These are phyloP conservation scores for Holacanthus passer DNA, from an alignment of 2,113 vertebrate species.

Conservation along the genomic window DNA sequence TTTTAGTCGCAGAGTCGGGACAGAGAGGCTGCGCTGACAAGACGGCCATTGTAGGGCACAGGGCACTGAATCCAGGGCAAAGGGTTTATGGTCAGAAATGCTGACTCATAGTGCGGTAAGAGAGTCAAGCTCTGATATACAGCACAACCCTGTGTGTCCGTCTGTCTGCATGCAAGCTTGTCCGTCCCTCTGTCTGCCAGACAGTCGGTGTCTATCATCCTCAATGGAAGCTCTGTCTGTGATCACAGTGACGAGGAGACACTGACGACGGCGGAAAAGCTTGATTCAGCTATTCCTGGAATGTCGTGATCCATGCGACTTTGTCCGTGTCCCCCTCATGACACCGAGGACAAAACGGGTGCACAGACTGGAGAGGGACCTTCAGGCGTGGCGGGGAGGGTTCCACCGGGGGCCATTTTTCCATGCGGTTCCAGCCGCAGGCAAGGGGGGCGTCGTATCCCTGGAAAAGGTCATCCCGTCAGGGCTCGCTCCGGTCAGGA, in stretches of 20 bases:
- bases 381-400: conserved; percentile 28
- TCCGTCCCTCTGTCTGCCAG: conserved; percentile 48
- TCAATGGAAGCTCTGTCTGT: conserved; percentile 74
- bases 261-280: conserved; percentile 34
- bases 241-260: conserved; percentile 42
- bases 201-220: conserved; percentile 40
- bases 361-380: conserved; percentile 48
- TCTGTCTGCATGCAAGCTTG: conserved; percentile 56
- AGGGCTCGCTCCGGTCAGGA: conserved; percentile 57
- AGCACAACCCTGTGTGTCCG: conserved; percentile 35
- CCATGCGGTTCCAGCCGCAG: conserved; percentile 39
- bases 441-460: conserved; percentile 33
- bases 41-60: conserved; percentile 78
- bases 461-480: conserved; percentile 66
- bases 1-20: conserved; percentile 36
- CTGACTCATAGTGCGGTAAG: conserved; percentile 75
- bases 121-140: conserved; percentile 72
- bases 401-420: conserved; percentile 31
- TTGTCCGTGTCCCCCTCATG: conserved; percentile 62
- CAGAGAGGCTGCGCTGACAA: conserved; percentile 73
- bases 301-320: conserved; percentile 60
- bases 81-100: conserved; percentile 78
- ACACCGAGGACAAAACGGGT: conserved; percentile 60
- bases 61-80: conserved; percentile 68
- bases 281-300: conserved; percentile 73